Evolutionary conservation across 2,113 vertebrate species (phyloP), one percentile per base, ranked within the genome.

Genomic region (Elephas maximus): DNA sequence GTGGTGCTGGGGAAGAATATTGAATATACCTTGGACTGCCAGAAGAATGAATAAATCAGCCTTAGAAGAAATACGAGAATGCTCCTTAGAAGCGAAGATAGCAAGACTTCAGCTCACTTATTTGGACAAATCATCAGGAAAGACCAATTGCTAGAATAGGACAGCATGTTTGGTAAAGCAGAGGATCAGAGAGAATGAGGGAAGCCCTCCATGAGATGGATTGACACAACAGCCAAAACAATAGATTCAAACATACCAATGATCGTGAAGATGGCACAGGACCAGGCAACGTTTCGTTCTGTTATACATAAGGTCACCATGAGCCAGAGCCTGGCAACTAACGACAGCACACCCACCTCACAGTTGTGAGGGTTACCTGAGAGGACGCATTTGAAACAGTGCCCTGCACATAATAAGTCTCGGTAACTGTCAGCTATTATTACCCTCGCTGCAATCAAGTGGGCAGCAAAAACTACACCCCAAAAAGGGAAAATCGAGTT

Each of bases 381-480:
- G 18, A 63, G 37, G 37, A 76, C 0, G 8, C 62, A 44, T 57
- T 28, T 60, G 21, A 71, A 90, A 80, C n/a, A 30, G 57, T 1
- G 53, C 62, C 73, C 30, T 33, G 67, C 87, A 83, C 60, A 1
- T 8, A 10, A 41, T 21, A 30, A 37, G 33, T 85, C 67, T 23
- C 65, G 51, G 71, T 41, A 44, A 24, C 10, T 9, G 3, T 77
- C 79, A 51, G 44, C 87, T 65, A 15, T 41, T 48, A 37, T 20
- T 15, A 41, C 37, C 86, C 41, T 44, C 41, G 20, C 79, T 3
- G 87, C 82, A 62, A 71, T 82, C 88, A 88, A 85, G 73, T 17
- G 23, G 73, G 78, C n/a, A 11, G 78, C 88, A 77, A 88, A 81
- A 88, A 80, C 91, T 45, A 71, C 84, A 94, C 76, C 91, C 71